Evolutionary conservation across 2,113 vertebrate genomes (phyloP).

Genomic region (Trochalopteron elliotii): DNA sequence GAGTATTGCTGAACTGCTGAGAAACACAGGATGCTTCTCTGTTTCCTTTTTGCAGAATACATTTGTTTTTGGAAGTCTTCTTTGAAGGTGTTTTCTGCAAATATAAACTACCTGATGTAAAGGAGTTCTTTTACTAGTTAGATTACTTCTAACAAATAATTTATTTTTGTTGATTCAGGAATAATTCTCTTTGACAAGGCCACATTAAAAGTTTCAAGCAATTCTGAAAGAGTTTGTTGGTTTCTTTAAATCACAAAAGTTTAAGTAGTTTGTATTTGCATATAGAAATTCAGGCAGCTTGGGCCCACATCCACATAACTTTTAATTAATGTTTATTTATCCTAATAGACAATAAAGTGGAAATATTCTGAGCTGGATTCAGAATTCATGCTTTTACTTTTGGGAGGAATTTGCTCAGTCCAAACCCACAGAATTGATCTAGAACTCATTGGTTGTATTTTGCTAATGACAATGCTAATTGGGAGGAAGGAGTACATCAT

Average conservation of each 20-base stretch:
- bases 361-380: not conserved
- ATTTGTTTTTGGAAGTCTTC: constrained; percentile 63
- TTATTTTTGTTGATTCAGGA: constrained; percentile 54
- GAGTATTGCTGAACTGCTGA: constrained; percentile 71
- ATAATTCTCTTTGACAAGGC: constrained; percentile 36
- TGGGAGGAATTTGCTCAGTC: not conserved
- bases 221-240: not conserved
- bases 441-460: not conserved
- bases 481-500: not conserved
- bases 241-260: not conserved
- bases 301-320: not conserved
- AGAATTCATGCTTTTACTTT: not conserved
- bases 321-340: constrained; percentile 46
- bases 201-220: constrained; percentile 16
- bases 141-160: constrained; percentile 35
- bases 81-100: constrained; percentile 64
- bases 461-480: not conserved
- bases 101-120: constrained; percentile 50
- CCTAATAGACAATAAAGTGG: not conserved
- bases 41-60: constrained; percentile 69
- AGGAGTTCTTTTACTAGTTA: constrained; percentile 25
- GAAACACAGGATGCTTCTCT: constrained; percentile 76
- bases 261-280: not conserved
- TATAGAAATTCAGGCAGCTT: constrained; percentile 29
- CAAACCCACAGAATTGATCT: not conserved